Percentiles rank a stretch among this genome's conserved stretches.
These are phyloP conservation scores for Mythimna impura DNA, from an alignment of 2,888 invertebrate species.

Conservation along the genomic window DNA sequence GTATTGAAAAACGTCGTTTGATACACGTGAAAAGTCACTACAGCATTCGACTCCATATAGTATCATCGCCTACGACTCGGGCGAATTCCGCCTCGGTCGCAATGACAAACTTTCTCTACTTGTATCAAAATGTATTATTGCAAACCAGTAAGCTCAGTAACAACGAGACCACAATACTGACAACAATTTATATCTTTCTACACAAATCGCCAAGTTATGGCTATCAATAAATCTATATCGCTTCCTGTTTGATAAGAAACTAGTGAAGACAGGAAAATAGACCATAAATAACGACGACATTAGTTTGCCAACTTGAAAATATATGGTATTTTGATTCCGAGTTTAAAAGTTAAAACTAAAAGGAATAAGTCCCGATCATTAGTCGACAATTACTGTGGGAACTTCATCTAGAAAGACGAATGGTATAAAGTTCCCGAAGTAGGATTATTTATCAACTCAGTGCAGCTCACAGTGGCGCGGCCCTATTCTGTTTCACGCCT, in stretches of 20 bases:
- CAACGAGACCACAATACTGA: slow-evolving; percentile 16
- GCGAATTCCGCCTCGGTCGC: too few relatives aligned
- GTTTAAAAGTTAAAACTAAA: slow-evolving; percentile 57
- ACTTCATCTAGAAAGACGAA: slow-evolving; percentile 72
- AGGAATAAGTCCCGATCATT: slow-evolving; percentile 68
- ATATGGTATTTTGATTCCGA: slow-evolving; percentile 29
- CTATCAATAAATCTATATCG: slow-evolving; percentile 64
- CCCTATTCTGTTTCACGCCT: slow-evolving; percentile 54
- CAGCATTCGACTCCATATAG: too few relatives aligned
- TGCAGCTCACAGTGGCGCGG: slow-evolving; percentile 45
- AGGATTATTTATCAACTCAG: slow-evolving; percentile 66
- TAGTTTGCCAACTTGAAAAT: slow-evolving; percentile 43
- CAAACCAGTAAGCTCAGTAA: slow-evolving; percentile 23
- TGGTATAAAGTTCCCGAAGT: slow-evolving; percentile 68
- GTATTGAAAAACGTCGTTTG: too few relatives aligned
- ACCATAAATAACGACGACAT: slow-evolving; percentile 53
- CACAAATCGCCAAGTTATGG: slow-evolving; percentile 53
- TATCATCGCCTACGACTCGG: too few relatives aligned
- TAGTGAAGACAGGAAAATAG: slow-evolving; percentile 45
- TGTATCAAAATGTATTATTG: too few relatives aligned
- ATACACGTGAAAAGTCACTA: too few relatives aligned
- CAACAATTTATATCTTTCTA: slow-evolving; percentile 46
- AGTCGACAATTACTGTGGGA: slow-evolving; percentile 73
- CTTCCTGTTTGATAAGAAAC: slow-evolving; percentile 63
- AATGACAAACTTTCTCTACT: too few relatives aligned